phyloP scores from a whole-genome alignment of 2,113 vertebrate species.

The Oreocharis arfaki region DNA sequence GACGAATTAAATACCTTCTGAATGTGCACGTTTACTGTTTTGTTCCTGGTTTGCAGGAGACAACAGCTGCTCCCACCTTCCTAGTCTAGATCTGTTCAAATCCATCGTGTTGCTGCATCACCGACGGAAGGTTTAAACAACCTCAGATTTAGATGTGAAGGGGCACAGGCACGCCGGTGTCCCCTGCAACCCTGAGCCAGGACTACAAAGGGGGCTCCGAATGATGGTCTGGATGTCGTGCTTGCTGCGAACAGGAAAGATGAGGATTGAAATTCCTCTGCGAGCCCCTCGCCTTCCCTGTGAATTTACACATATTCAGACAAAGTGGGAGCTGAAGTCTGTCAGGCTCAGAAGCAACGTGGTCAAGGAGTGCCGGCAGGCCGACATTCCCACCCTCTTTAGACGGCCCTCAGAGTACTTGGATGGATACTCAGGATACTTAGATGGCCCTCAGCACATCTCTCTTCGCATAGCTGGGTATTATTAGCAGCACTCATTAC shows the following conservation, averaged over 20 bases:
- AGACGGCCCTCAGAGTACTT: neutral
- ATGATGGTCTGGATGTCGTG: too few relatives aligned
- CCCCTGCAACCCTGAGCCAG: neutral
- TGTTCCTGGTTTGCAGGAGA: neutral
- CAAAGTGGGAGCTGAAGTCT: neutral
- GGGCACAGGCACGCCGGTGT: neutral
- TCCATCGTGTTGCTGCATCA: neutral
- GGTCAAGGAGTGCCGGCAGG: neutral
- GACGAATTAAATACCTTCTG: neutral
- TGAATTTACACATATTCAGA: neutral
- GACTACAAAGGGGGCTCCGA: neutral
- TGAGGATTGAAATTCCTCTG: neutral
- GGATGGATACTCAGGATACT: neutral
- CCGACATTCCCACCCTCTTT: neutral
- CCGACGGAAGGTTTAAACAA: neutral
- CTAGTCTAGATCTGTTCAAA: neutral
- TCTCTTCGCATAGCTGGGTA: neutral
- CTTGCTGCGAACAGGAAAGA: neutral
- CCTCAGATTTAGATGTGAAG: neutral
- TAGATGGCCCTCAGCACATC: neutral
- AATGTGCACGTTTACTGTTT: neutral
- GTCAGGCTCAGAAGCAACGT: neutral
- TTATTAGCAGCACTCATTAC: neutral
- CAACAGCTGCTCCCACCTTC: neutral
- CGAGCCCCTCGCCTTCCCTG: neutral